Evolutionary conservation across 2,113 vertebrate genomes (phyloP), one percentile per base, ranked within the genome.

Genomic region (Alethe castanea): DNA sequence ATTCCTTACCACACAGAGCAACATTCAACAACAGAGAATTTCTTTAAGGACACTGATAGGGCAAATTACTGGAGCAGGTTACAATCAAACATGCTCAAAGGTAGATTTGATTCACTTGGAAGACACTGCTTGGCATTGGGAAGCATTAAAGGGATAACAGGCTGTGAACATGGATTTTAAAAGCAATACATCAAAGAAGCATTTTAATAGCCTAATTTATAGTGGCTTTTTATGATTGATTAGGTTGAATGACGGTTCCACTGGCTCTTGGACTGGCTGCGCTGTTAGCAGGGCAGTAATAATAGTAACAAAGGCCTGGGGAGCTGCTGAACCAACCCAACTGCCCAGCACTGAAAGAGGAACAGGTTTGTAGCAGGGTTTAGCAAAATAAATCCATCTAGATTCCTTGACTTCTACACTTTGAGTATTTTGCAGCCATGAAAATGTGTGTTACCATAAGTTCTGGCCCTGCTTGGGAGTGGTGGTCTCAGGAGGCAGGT

Each of bases 391-490:
- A 47, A 81, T 16, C 44, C 35, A 7, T 25, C 53, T 38, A 14
- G 33, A 44, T 53, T 77, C 60, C 90, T 36, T n/a, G 15, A 29
- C 69, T 12, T 84, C 62, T 52, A 45, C 2, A 5, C 28, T 71
- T 8, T 4, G 64, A 79, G 73, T 52, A 64, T 11, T 54, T 73
- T 5, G 5, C 38, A 79, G 66, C 33, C 20, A 36, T 3, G 28
- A 80, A 83, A 72, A 16, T 17, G 45, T 13, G 16, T 8, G 57
- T 95, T 97, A 99, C 99, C 99, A 99, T 92, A 99, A 98, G 93
- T 99, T 99, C 95, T 99, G 99, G 71, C 99, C 99, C 96, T 99
- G 99, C 61, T 99, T 99, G 72, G 99, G 99, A 36, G 97, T 73
- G 2, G 99, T 99, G 38, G 98, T 99, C 98, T 99, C 99, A 25